Conservation (phyloP, 2,888 invertebrate species). For the Melieria omissa region DNA sequence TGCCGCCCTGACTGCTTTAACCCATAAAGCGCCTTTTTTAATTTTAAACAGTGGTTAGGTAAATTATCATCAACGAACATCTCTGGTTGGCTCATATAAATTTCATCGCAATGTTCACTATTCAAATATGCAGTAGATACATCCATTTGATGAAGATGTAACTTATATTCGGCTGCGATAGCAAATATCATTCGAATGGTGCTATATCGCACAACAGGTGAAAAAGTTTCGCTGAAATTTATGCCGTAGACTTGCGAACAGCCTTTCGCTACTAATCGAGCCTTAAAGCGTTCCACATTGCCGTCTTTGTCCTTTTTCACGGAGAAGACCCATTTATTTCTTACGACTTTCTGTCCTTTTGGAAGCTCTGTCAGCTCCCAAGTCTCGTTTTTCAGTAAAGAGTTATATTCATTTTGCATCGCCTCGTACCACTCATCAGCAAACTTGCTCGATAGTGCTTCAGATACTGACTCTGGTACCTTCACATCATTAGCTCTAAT, state of each 20-base stretch:
- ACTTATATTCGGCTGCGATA: conserved; percentile 37
- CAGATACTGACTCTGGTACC: conserved; percentile 19
- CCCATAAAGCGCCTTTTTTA: conserved; percentile 28
- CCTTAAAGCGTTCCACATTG: conserved; percentile 29
- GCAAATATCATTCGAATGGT: conserved; percentile 44
- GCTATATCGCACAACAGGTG: conserved; percentile 41
- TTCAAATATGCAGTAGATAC: conserved; percentile 44
- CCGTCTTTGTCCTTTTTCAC: conserved; percentile 37
- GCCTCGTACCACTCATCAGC: conserved; percentile 27
- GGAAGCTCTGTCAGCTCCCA: conserved; percentile 36
- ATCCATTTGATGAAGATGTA: conserved; percentile 43
- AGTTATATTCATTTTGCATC: conserved; percentile 40
- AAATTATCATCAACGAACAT: conserved; percentile 17
- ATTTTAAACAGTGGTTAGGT: conserved; percentile 26
- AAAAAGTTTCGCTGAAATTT: conserved; percentile 41
- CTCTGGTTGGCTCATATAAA: conserved; percentile 44
- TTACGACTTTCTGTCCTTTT: conserved; percentile 32
- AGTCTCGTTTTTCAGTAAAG: conserved; percentile 32
- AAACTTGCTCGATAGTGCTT: conserved; percentile 18
- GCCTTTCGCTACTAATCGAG: conserved; percentile 41
- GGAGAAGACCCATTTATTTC: conserved; percentile 41
- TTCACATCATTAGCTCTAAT: conserved; percentile 13
- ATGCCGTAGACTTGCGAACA: conserved; percentile 41
- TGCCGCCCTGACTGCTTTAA: conserved; percentile 33
- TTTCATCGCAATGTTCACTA: conserved; percentile 31